phyloP scores from a whole-genome alignment of 2,888 invertebrate species.

The Chymomyza caudatula region DNA sequence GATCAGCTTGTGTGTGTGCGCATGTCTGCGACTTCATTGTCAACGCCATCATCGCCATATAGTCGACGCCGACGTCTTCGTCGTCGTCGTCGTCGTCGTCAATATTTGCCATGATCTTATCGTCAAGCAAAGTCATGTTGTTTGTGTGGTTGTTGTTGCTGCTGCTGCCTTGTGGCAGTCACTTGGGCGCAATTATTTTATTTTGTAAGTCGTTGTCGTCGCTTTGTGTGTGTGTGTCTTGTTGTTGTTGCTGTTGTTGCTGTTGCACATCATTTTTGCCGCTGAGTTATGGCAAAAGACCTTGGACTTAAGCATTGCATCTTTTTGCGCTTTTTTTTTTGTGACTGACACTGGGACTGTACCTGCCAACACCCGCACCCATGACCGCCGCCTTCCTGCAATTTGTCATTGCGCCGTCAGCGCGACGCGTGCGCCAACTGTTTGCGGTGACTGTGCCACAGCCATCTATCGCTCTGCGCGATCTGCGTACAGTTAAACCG shows the following conservation, averaged over 20 bases:
- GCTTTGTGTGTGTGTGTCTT: background rate
- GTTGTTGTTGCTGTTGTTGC: slow-evolving; percentile 13
- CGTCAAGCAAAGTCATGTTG: slow-evolving; percentile 67
- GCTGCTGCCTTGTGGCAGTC: slow-evolving; percentile 15
- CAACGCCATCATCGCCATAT: slow-evolving; percentile 41
- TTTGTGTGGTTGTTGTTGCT: slow-evolving; percentile 30
- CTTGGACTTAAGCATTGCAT: slow-evolving; percentile 48
- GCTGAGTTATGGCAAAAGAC: slow-evolving; percentile 62
- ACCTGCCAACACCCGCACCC: slow-evolving; percentile 1
- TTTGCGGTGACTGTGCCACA: slow-evolving; percentile 17
- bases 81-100: slow-evolving; percentile 45
- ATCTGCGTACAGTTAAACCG: slow-evolving; percentile 68
- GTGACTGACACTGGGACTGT: slow-evolving; percentile 28
- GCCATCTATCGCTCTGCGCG: slow-evolving; percentile 59
- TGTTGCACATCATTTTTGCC: slow-evolving; percentile 46
- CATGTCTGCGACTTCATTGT: slow-evolving; percentile 30
- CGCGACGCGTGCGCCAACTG: slow-evolving; percentile 55
- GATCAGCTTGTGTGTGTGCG: background rate
- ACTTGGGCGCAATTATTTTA: slow-evolving; percentile 69
- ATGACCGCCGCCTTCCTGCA: slow-evolving; percentile 24
- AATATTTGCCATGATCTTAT: slow-evolving; percentile 72
- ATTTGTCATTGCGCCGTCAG: slow-evolving; percentile 65
- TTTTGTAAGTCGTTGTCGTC: background rate
- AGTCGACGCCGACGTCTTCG: slow-evolving; percentile 26
- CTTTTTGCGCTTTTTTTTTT: slow-evolving; percentile 1